Base-by-base conservation (phyloP, 2,113 vertebrate genomes). In the Cygnus atratus region DNA sequence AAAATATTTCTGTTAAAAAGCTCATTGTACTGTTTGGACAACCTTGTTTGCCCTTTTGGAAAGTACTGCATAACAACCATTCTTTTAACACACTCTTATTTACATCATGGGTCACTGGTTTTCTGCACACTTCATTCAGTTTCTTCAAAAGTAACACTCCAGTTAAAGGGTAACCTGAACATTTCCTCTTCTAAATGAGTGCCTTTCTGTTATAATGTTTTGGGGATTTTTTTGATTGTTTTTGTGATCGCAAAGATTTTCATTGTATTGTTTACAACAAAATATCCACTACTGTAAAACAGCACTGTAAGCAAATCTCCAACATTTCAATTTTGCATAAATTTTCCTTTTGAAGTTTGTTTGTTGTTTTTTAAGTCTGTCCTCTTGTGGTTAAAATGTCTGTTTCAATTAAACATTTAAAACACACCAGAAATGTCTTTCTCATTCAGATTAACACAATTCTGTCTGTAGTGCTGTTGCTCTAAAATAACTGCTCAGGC, bases 111-210 rank as follows among this genome's bases (percentile, higher is more conserved):
- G 44, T 95, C 94, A 91, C 96, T 96, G 96, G 84, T 90, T 97
- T 97, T 97, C 90, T 95, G 68, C 93, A 66, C 75, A 79, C 59
- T 44, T 83, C 68, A 74, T 76, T 95, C 62, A 91, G 61, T 77
- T 87, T 90, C 87, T 95, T 95, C 90, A 88, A 76, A 95, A 87
- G 84, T 90, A 95, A 70, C 90, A 22, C 41, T 71, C 17, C 72
- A 88, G 94, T 97, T 98, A 97, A 98, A 97, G 80, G 96, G 73
- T 97, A 98, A 98, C 97, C 90, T 59, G 71, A 65, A 46, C 77
- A 86, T 96, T 98, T 98, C 95, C 82, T 95, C 91, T 84, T 59
- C 46, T 75, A 73, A 94, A 95, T 91, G 92, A 91, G 77, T 55
- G 24, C 24, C 62, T 87, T 97, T 95, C 41, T 95, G 70, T 75